Percentiles rank a stretch among this genome's conserved stretches.
Evolutionary conservation across 2,113 vertebrate genomes (phyloP).

Genomic region (Pipa parva): DNA sequence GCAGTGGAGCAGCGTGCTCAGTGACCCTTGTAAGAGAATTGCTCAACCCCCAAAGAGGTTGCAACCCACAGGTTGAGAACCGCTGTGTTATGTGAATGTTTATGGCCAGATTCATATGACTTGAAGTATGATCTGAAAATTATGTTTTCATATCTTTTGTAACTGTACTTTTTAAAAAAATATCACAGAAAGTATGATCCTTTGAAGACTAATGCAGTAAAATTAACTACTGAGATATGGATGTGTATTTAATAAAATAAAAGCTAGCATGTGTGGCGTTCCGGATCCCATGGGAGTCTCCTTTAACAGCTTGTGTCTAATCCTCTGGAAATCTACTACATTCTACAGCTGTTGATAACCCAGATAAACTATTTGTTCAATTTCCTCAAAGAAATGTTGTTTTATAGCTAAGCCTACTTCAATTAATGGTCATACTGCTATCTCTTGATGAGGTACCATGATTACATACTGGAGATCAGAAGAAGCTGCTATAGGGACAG

Average conservation of each 20-base stretch:
- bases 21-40: no score
- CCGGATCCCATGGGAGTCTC: conserved; percentile 62
- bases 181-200: not conserved
- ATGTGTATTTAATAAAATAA: conserved; percentile 24
- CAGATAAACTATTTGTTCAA: conserved; percentile 70
- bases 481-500: conserved; percentile 51
- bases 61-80: no score
- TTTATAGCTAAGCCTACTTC: conserved; percentile 56
- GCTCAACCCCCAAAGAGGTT: no score
- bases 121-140: no score
- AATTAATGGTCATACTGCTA: conserved; percentile 50
- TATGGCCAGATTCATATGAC: not conserved
- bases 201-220: conserved; percentile 42
- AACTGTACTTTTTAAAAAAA: not conserved
- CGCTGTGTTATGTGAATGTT: no score
- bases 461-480: conserved; percentile 68
- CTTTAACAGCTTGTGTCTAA: conserved; percentile 64
- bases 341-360: conserved; percentile 70
- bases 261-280: conserved; percentile 18
- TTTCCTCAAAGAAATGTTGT: conserved; percentile 64
- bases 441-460: conserved; percentile 51
- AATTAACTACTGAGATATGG: conserved; percentile 17
- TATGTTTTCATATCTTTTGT: not conserved
- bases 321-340: conserved; percentile 68
- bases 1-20: no score